Evolutionary conservation across 2,113 vertebrate genomes (phyloP).

Genomic region (Sapajus apella): DNA sequence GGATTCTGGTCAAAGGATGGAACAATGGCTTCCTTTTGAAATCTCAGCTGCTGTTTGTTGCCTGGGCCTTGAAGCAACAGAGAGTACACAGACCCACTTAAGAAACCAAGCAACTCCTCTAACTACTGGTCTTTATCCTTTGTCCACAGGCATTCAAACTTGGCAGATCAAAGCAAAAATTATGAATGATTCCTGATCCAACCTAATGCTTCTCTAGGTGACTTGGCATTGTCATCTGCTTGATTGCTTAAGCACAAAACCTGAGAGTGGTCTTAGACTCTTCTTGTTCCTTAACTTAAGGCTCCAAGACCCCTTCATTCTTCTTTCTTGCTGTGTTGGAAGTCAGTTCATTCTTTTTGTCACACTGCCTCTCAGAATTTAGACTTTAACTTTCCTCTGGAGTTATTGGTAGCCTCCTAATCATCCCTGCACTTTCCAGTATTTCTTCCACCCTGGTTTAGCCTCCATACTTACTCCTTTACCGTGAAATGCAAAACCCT

Average conservation of each 20-base stretch:
- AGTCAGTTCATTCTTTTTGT: not conserved
- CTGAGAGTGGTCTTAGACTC: not conserved
- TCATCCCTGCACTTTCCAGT: not conserved
- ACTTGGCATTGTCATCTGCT: not conserved
- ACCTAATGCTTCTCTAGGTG: not conserved
- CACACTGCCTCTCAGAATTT: not conserved
- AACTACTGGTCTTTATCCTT: not conserved
- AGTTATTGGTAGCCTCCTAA: not conserved
- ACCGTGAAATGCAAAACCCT: not conserved
- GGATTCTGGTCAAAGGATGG: not conserved
- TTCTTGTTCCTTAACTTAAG: not conserved
- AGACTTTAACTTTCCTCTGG: not conserved
- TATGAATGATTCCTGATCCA: not conserved
- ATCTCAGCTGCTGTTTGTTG: not conserved
- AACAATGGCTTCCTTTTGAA: not conserved
- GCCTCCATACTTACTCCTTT: not conserved
- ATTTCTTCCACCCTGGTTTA: not conserved
- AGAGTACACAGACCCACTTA: not conserved
- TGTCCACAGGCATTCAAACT: not conserved
- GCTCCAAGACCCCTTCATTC: not conserved
- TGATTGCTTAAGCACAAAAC: not conserved
- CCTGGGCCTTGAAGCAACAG: not conserved
- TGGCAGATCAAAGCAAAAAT: not conserved
- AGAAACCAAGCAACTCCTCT: not conserved
- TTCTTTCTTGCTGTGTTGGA: not conserved